Evolutionary conservation across 2,797 vertebrate genomes (phyloP).

Genomic region (Pseudomugil tenellus): DNA sequence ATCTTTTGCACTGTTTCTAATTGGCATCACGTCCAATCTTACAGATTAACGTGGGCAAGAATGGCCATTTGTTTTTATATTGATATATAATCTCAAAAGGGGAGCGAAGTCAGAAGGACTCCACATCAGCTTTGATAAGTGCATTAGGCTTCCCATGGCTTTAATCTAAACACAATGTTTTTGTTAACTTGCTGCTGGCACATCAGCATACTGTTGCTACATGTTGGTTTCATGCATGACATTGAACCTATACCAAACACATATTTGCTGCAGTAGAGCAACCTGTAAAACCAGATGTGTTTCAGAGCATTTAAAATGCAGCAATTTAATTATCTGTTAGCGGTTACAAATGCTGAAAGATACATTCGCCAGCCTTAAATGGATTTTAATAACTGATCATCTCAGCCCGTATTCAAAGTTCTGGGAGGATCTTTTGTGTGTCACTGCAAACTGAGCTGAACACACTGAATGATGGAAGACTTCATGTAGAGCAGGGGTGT

Average conservation of each 20-base stretch:
- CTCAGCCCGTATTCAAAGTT: background rate
- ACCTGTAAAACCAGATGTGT: background rate
- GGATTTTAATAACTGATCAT: background rate
- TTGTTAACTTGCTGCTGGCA: no score
- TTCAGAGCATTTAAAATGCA: slow-evolving; percentile 14
- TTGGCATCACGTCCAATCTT: background rate
- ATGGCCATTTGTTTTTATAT: background rate
- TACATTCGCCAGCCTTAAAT: background rate
- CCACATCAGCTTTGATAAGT: background rate
- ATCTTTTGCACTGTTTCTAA: background rate
- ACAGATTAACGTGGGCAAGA: background rate
- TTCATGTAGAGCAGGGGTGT: no score
- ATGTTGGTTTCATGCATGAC: background rate
- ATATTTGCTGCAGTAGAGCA: background rate
- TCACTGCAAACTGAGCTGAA: background rate
- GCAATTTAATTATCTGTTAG: background rate
- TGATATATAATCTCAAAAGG: background rate
- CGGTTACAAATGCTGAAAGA: no score
- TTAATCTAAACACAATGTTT: background rate
- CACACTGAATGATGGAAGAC: slow-evolving; percentile 5
- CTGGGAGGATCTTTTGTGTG: background rate
- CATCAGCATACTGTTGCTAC: background rate
- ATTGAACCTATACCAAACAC: background rate
- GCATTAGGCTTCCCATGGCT: background rate
- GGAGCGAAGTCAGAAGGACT: background rate